Conservation (phyloP, 2,113 vertebrate genomes). For the Ciconia maguari region DNA sequence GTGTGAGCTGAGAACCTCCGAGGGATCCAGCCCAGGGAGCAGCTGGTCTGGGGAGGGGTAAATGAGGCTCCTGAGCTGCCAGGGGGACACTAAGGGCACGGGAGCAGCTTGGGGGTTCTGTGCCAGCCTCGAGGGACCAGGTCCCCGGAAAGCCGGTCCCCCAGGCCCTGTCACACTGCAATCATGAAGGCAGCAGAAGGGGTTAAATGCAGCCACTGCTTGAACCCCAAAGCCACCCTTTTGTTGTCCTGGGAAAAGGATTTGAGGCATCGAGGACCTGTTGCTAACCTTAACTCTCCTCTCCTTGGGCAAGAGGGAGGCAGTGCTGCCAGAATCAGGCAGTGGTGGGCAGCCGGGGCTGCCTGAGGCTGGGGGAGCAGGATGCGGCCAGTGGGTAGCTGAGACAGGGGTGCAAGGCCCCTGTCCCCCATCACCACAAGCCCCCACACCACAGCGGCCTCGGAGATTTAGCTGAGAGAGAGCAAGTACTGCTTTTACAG, state of each 20-base stretch:
- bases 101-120: neutral
- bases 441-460: rapidly evolving
- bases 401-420: neutral
- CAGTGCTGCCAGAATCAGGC: neutral
- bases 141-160: neutral
- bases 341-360: neutral
- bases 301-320: neutral
- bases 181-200: neutral
- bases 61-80: neutral
- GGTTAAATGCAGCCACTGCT: neutral
- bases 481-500: neutral
- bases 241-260: neutral
- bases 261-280: neutral
- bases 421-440: rapidly evolving
- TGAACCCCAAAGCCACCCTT: neutral
- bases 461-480: neutral
- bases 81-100: too few relatives aligned
- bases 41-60: rapidly evolving
- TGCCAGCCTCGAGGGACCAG: neutral
- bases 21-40: neutral
- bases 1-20: neutral
- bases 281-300: neutral
- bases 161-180: rapidly evolving
- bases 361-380: neutral
- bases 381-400: rapidly evolving